A percentile compares a stretch with the other conserved stretches of the same genome.
Evolutionary conservation across 2,888 invertebrate species (phyloP).

Genomic region (Eupithecia exiguata): DNA sequence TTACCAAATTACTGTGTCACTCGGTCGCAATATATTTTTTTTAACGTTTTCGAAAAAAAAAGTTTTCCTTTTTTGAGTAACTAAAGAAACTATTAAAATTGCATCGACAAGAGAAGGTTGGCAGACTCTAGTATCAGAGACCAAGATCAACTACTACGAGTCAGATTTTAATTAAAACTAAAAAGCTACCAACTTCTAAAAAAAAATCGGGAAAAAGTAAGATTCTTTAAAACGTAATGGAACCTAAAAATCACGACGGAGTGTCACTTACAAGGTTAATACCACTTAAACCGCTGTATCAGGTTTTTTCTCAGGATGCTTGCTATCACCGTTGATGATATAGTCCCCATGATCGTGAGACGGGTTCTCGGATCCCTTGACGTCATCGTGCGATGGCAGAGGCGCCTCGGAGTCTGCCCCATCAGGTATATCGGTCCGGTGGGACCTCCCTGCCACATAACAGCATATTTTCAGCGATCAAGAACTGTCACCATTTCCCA

Average conservation of each 20-base stretch:
- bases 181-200: neutral
- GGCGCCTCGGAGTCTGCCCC: conserved; percentile 86
- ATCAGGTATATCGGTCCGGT: conserved; percentile 85
- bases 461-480: conserved; percentile 73
- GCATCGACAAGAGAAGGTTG: neutral
- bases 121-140: neutral
- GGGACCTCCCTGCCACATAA: conserved; percentile 85
- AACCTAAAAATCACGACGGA: conserved; percentile 23
- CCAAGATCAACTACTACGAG: neutral
- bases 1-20: conserved; percentile 20
- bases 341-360: conserved; percentile 85
- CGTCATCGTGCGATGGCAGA: conserved; percentile 83
- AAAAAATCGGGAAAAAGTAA: too few species aligned
- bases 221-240: neutral
- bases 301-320: conserved; percentile 79
- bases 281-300: conserved; percentile 77
- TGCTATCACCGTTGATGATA: conserved; percentile 83
- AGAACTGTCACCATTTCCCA: conserved; percentile 58
- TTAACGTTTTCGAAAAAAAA: neutral
- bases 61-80: neutral
- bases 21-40: neutral
- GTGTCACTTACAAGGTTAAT: conserved; percentile 50
- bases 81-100: neutral
- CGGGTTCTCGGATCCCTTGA: conserved; percentile 84
- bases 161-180: neutral